Evolutionary conservation across 2,797 vertebrate species (phyloP).

Genomic region (Octomys mimax): DNA sequence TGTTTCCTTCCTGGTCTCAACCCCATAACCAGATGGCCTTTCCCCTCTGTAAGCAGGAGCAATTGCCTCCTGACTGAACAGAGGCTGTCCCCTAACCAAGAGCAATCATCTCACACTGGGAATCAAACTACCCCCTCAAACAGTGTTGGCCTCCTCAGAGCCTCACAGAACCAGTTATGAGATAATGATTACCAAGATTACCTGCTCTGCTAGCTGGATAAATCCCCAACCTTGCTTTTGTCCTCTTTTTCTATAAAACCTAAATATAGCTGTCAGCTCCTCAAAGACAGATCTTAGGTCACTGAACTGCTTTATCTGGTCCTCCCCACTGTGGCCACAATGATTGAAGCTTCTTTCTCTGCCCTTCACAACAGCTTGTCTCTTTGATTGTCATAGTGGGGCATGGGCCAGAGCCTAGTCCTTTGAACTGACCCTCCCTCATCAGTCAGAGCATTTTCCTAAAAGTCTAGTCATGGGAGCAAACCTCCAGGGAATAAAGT

Average conservation of each 20-base stretch:
- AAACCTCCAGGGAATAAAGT: neutral
- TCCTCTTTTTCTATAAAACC: neutral
- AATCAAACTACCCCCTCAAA: neutral
- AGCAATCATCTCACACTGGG: neutral
- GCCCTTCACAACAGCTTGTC: neutral
- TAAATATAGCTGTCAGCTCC: neutral
- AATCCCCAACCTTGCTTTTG: neutral
- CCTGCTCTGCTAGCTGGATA: neutral
- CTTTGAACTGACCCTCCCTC: neutral
- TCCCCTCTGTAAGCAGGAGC: neutral
- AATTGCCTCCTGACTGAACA: neutral
- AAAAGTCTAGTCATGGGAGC: neutral
- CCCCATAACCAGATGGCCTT: neutral
- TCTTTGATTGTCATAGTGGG: neutral
- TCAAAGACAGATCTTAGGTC: neutral
- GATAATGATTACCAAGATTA: neutral
- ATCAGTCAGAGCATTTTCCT: neutral
- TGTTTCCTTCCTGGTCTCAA: neutral
- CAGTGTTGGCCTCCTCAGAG: neutral
- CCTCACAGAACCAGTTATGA: neutral
- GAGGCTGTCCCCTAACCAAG: neutral
- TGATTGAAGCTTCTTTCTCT: neutral
- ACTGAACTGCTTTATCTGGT: neutral
- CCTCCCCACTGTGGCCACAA: too few relatives aligned
- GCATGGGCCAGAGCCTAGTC: neutral